Base-by-base conservation (phyloP, 2,113 vertebrate genomes). In the Eretmochelys imbricata region DNA sequence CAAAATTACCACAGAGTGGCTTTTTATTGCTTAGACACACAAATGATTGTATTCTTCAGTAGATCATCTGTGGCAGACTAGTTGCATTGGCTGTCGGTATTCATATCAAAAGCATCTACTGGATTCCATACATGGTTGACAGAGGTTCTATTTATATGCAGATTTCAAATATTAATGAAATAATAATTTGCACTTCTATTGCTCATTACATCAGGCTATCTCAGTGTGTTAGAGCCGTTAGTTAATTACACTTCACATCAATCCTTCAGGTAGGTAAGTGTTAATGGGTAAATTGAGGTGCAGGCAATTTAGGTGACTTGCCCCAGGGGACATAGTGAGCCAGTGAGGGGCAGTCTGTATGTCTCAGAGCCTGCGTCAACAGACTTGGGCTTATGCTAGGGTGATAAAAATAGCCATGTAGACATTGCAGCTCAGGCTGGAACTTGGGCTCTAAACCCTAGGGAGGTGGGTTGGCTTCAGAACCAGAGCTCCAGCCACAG, bases 1-100 rank as follows among this genome's bases (percentile, higher is more conserved):
- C 97, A 97, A 97, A 97, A 97, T 95, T 97, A 97, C 81, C 55
- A 85, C 69, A 83, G 86, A 90, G 75, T 93, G 93, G 24, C 51
- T 53, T 97, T 94, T 96, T 89, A 95, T 93, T 79, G 88, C 88
- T 94, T 83, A 93, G 57, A 72, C 88, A 91, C 55, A 89, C 72
- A 96, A 96, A 94, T 91, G 0, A 22, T 94, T 98, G 95, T 93
- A 78, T 95, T 96, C 91, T 95, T 65, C 50, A 31, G 92, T 53
- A 94, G 86, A 79, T 95, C 91, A 93, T 97, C 92, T 87, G 4
- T 81, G 17, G 75, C 19, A 96, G 89, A 19, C 31, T 93, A 72
- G 65, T 91, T 89, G 48, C 46, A 38, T 82, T 95, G 93, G 38
- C 57, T 96, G 82, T 51, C 19, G 91, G 65, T 72, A 83, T 49